Base-by-base conservation (phyloP, 2,113 vertebrate genomes). In the Cynocephalus volans region DNA sequence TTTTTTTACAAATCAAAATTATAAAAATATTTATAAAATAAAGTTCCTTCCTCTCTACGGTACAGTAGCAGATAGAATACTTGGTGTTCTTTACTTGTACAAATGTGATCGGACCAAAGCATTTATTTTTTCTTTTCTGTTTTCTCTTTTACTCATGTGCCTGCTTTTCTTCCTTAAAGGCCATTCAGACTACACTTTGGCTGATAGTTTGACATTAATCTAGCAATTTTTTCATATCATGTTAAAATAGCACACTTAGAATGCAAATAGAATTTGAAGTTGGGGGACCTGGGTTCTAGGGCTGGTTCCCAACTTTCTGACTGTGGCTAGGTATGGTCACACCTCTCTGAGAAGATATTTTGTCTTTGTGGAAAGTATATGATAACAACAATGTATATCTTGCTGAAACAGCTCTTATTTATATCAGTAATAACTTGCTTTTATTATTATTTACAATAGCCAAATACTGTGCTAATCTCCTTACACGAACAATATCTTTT, bases 1-100 rank as follows among this genome's bases (percentile, higher is more conserved):
- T 3, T 41, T 41, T 41, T 41, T 41, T 41, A 41, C 41, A 45
- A 75, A 10, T 64, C 24, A 48, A 84, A 90, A 91, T 81, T 86
- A 90, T 62, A 86, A 94, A 90, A 77, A 75, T 67, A 90, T 50
- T 70, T 26, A n/a, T 73, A 65, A 93, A 88, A 86, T 62, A 19
- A 81, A 75, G 21, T 65, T 88, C 18, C 72, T 69, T 72, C 41
- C 26, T 83, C 26, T 95, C 45, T 95, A 26, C 41, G 41, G 41
- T 21, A 76, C 36, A 69, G 60, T 24, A 82, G 11, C 26, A 56
- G 65, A 36, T 28, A 28, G 0, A 33, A 70, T 28, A 58, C 3
- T 72, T n/a, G 56, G 62, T 60, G 81, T 60, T 89, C 83, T 56
- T 36, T 75, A 33, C 50, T 36, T 94, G 75, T 76, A 33, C 52